Conservation (phyloP, 2,888 invertebrate species). For the Charanyca ferruginea region DNA sequence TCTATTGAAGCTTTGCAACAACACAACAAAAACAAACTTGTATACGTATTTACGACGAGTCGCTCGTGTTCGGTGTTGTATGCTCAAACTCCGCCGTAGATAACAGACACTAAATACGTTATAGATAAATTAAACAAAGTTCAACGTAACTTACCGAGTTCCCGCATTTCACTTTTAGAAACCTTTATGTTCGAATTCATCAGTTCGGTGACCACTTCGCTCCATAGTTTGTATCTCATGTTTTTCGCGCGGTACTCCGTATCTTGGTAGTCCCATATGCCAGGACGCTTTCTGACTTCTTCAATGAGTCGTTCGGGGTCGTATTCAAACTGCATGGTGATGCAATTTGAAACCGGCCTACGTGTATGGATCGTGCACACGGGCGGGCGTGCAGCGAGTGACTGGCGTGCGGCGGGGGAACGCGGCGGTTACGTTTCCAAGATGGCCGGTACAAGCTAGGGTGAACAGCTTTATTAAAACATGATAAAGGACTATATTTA, state of each 20-base stretch:
- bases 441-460: constrained; percentile 77
- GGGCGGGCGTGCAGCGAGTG: constrained; percentile 82
- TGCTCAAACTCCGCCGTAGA: constrained; percentile 15
- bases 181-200: constrained; percentile 79
- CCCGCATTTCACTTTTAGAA: constrained; percentile 85
- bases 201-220: constrained; percentile 82
- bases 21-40: constrained; percentile 48
- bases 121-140: constrained; percentile 17
- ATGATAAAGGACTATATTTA: constrained; percentile 55
- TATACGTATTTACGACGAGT: constrained; percentile 51
- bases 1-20: constrained; percentile 48
- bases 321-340: constrained; percentile 85
- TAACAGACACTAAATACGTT: constrained; percentile 23
- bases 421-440: constrained; percentile 83
- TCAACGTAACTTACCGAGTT: constrained; percentile 78
- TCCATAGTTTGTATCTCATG: constrained; percentile 79
- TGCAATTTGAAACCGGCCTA: constrained; percentile 14
- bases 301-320: constrained; percentile 85
- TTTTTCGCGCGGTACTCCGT: constrained; percentile 80
- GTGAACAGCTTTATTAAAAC: constrained; percentile 65
- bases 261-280: constrained; percentile 85
- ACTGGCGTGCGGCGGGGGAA: constrained; percentile 83
- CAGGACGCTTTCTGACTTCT: constrained; percentile 84
- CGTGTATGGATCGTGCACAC: constrained; percentile 69
- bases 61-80: constrained; percentile 11